Evolutionary conservation across 2,113 vertebrate species (phyloP).

Genomic region (Anoura caudifer): DNA sequence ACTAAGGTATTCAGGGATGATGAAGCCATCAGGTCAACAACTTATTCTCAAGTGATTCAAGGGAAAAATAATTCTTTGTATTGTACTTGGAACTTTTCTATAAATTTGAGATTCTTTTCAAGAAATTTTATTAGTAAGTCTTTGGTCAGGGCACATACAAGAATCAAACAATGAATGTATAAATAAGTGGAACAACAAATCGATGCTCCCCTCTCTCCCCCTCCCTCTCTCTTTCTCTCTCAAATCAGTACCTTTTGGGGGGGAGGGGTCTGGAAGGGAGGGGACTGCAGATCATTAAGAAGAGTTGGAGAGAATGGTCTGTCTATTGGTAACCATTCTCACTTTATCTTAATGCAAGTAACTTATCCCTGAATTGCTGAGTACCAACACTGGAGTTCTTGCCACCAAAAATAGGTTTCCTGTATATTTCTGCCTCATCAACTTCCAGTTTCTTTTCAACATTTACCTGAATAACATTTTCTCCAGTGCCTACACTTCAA

Average conservation of each 20-base stretch:
- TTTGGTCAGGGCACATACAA: too few relatives aligned
- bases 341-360: not conserved
- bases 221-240: too few relatives aligned
- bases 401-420: not conserved
- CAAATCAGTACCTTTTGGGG: too few relatives aligned
- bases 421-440: slow-evolving; percentile 1
- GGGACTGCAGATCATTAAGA: not conserved
- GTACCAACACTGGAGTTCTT: not conserved
- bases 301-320: not conserved
- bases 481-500: not conserved
- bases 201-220: too few relatives aligned
- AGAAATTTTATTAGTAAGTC: not conserved
- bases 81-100: not conserved
- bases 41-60: not conserved
- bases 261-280: not conserved
- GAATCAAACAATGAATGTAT: too few relatives aligned
- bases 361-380: not conserved
- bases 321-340: not conserved
- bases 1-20: not conserved
- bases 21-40: not conserved
- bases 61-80: not conserved
- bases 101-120: not conserved
- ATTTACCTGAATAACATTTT: slow-evolving; percentile 1
- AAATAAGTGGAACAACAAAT: too few relatives aligned
- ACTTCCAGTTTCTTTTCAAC: slow-evolving; percentile 13